Evolutionary conservation across 2,888 invertebrate genomes (phyloP).

Genomic region (Caenorhabditis afra): DNA sequence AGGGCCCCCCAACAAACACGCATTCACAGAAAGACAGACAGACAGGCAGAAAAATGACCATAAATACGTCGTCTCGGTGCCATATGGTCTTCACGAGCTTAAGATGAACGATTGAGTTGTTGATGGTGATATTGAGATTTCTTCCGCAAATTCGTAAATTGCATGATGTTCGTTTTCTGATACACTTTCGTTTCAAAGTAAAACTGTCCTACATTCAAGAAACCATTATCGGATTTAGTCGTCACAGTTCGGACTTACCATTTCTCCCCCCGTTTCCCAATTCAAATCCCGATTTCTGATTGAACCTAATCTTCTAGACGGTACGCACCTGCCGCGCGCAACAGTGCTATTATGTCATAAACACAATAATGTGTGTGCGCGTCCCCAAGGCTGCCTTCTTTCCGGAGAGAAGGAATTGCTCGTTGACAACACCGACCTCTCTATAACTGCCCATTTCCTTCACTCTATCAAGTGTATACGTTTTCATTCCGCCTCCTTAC

Average conservation of each 20-base stretch:
- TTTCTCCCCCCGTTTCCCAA: background rate
- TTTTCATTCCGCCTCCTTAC: background rate
- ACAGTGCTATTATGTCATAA: constrained; percentile 50
- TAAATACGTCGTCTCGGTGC: constrained; percentile 18
- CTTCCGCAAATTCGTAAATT: too few relatives aligned
- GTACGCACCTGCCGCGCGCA: constrained; percentile 47
- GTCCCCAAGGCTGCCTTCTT: too few relatives aligned
- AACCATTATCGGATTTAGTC: too few relatives aligned
- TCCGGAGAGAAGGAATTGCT: background rate
- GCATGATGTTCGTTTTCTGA: too few relatives aligned
- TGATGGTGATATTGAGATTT: too few relatives aligned
- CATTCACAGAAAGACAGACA: too few relatives aligned
- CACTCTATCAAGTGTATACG: constrained; percentile 3
- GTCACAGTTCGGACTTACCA: too few relatives aligned
- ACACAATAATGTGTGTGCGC: constrained; percentile 19
- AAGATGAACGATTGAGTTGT: constrained; percentile 34
- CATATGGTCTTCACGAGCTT: constrained; percentile 49
- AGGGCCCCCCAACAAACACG: constrained; percentile 34
- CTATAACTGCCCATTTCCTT: constrained; percentile 28
- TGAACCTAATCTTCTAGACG: constrained; percentile 51
- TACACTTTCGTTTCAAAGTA: too few relatives aligned
- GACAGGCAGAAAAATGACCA: too few relatives aligned
- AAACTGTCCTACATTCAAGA: too few relatives aligned
- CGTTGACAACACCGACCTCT: too few relatives aligned
- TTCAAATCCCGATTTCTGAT: constrained; percentile 28